These are phyloP conservation scores for Caradrina kadenii DNA, from an alignment of 2,888 invertebrate species.

Conservation along the genomic window DNA sequence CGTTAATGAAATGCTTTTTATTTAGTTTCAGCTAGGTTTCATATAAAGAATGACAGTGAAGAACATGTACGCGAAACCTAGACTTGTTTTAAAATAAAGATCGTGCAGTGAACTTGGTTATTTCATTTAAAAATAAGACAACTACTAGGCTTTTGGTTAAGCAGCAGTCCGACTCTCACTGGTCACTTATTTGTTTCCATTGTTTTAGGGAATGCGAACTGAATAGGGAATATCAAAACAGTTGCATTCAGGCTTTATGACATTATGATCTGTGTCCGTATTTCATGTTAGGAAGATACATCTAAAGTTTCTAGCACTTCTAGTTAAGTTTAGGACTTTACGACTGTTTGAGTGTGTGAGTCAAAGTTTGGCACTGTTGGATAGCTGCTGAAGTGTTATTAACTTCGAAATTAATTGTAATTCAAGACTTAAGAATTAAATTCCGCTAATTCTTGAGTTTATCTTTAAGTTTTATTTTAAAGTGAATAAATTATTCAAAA, in stretches of 20 bases:
- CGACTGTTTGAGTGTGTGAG: slow-evolving; percentile 46
- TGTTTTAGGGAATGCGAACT: background rate
- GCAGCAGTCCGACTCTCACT: no score
- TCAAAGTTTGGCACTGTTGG: slow-evolving; percentile 36
- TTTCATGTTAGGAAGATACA: slow-evolving; percentile 59
- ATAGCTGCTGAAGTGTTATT: slow-evolving; percentile 50
- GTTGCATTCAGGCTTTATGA: slow-evolving; percentile 8
- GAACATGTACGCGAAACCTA: no score
- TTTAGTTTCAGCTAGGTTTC: no score
- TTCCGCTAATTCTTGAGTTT: slow-evolving; percentile 19
- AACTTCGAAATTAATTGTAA: slow-evolving; percentile 56
- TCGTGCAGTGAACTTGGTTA: no score
- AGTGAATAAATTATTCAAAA: slow-evolving; percentile 22
- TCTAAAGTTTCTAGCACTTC: slow-evolving; percentile 38
- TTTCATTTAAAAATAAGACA: no score
- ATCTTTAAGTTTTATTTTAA: slow-evolving; percentile 8
- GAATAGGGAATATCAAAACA: background rate
- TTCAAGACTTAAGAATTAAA: slow-evolving; percentile 27
- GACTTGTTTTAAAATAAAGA: no score
- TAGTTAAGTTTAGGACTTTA: slow-evolving; percentile 44
- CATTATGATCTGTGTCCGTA: slow-evolving; percentile 32
- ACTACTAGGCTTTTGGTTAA: no score
- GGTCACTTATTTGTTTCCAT: background rate
- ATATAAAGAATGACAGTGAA: no score
- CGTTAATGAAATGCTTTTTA: no score